Conservation (phyloP, 2,113 vertebrate species). For the Apodemus sylvaticus region DNA sequence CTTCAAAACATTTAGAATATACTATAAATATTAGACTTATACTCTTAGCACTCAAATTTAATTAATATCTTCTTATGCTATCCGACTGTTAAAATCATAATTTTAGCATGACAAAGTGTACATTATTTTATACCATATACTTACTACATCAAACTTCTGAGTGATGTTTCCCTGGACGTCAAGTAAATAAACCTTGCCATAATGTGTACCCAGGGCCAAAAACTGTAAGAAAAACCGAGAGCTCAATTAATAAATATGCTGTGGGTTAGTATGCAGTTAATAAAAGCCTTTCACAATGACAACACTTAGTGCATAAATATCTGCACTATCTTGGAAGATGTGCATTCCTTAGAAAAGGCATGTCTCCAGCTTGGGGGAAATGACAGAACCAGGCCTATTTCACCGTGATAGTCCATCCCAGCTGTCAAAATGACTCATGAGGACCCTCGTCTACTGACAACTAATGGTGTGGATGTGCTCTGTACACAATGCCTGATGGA, state of each 20-base stretch:
- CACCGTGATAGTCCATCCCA: conserved; percentile 74
- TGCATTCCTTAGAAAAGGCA: conserved; percentile 38
- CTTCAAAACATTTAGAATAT: conserved; percentile 42
- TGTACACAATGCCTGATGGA: conserved; percentile 84
- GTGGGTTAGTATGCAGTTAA: conserved; percentile 41
- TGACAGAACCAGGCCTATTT: conserved; percentile 69
- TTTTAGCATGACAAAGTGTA: not conserved
- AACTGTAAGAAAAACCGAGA: conserved; percentile 89
- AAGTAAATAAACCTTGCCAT: conserved; percentile 97
- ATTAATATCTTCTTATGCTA: conserved; percentile 19
- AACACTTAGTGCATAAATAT: conserved; percentile 43
- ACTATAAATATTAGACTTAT: not conserved
- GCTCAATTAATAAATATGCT: conserved; percentile 57
- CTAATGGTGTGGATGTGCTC: conserved; percentile 75
- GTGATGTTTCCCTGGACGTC: conserved; percentile 98
- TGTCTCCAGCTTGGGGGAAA: conserved; percentile 72
- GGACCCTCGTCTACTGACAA: conserved; percentile 82
- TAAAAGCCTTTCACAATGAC: conserved; percentile 46
- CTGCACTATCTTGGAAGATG: not conserved
- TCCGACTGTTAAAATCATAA: conserved; percentile 13
- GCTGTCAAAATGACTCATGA: conserved; percentile 86
- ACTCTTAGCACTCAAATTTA: not conserved
- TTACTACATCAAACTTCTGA: conserved; percentile 98
- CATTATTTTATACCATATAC: conserved; percentile 82
- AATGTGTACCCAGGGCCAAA: conserved; percentile 97